Base-by-base conservation (phyloP, 2,888 invertebrate species). In the Pammene fasciana region DNA sequence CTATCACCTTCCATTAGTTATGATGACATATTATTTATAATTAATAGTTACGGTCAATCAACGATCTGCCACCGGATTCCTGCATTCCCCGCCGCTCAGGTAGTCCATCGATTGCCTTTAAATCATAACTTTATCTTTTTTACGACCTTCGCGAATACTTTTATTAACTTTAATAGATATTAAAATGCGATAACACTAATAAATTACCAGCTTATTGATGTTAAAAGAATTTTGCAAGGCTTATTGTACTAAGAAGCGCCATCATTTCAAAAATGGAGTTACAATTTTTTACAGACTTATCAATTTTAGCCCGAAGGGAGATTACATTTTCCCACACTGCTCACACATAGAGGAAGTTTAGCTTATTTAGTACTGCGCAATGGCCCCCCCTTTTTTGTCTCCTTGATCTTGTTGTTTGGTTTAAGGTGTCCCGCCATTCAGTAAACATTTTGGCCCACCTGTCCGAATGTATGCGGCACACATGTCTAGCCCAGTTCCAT, bases 1-100 rank as follows among this genome's bases (percentile, higher is more conserved):
- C n/a, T n/a, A n/a, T n/a, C n/a, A 43, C 8, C 43, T 43, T 14
- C 9, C 8, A 46, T 4, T 46, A 46, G 46, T 16, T 48, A 36
- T 60, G 16, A 43, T 43, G 46, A 16, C 46, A 34, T 36, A 14
- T 14, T 16, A 82, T 84, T 80, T 75, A 72, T 18, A 77, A 84
- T 86, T 89, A 90, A 90, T 88, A 81, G 85, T 90, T 88, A 81
- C 71, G 71, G 77, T 72, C 86, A 87, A 91, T 91, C 91, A 88
- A 78, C 75, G 86, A 92, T 91, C 91, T 89, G 92, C 92, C 92
- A 92, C 92, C 74, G 91, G 75, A 89, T 90, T 88, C 90, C 67
- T 74, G 74, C 82, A 81, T 79, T 80, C 80, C 78, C 52, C 56
- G 66, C 66, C 75, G 71, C 75, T 76, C 87, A 87, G 86, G 87